Evolutionary conservation across 2,797 vertebrate genomes (phyloP).

Genomic region (Knipowitschia caucasica): DNA sequence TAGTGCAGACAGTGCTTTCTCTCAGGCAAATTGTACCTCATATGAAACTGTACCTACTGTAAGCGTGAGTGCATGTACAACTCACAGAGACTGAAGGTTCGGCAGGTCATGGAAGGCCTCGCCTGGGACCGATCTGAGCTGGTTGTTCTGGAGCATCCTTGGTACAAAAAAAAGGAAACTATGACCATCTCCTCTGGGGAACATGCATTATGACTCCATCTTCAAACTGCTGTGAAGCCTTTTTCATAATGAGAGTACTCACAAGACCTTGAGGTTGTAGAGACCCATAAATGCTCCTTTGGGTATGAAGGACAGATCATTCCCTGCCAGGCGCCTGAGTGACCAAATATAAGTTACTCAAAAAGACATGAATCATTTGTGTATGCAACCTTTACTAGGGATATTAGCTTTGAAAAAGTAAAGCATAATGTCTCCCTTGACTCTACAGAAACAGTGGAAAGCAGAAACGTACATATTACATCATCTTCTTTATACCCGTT

Average conservation of each 20-base stretch:
- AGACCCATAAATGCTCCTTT: slow-evolving; percentile 55
- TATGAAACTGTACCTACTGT: slow-evolving; percentile 54
- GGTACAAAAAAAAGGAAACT: slow-evolving; percentile 24
- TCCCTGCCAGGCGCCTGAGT: slow-evolving; percentile 56
- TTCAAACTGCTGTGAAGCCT: neutral
- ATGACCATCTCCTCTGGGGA: neutral
- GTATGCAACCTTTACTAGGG: too few relatives aligned
- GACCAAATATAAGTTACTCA: neutral
- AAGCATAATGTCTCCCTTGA: too few relatives aligned
- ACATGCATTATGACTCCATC: neutral
- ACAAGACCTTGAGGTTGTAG: slow-evolving; percentile 65
- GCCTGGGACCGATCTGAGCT: slow-evolving; percentile 81
- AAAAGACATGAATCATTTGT: too few relatives aligned
- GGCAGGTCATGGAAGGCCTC: slow-evolving; percentile 85
- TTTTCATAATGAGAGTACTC: slow-evolving; percentile 18
- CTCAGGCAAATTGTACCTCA: slow-evolving; percentile 35
- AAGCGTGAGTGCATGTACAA: slow-evolving; percentile 49
- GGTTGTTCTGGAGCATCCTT: slow-evolving; percentile 96
- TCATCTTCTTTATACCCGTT: too few relatives aligned
- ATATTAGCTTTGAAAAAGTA: too few relatives aligned
- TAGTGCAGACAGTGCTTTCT: slow-evolving; percentile 34
- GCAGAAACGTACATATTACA: too few relatives aligned
- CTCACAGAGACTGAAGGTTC: slow-evolving; percentile 91
- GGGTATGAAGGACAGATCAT: slow-evolving; percentile 51
- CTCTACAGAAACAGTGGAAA: too few relatives aligned